phyloP scores from a whole-genome alignment of 2,888 invertebrate species.

The Pterostichus madidus region DNA sequence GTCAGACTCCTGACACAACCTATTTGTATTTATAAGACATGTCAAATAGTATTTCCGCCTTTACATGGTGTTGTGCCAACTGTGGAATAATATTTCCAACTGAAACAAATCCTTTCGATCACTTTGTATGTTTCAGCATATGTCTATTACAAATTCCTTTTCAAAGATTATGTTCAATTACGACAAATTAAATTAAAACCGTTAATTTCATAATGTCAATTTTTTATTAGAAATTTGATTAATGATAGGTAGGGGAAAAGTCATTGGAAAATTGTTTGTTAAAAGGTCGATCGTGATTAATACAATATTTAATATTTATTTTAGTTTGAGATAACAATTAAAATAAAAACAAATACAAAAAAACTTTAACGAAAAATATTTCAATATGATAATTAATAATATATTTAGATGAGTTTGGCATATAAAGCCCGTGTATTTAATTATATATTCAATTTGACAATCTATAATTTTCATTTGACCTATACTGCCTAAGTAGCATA shows the following conservation, averaged over 20 bases:
- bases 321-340: slow-evolving; percentile 19
- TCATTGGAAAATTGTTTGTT: slow-evolving; percentile 1
- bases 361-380: slow-evolving; percentile 19
- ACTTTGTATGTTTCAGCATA: too few species aligned
- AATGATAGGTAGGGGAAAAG: neutral
- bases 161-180: too few species aligned
- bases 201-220: slow-evolving; percentile 1
- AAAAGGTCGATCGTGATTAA: slow-evolving; percentile 30
- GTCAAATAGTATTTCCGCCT: too few species aligned
- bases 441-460: slow-evolving; percentile 19
- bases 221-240: slow-evolving; percentile 8
- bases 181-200: too few species aligned
- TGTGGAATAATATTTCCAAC: too few species aligned
- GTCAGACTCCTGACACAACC: too few species aligned
- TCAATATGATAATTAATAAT: slow-evolving; percentile 4
- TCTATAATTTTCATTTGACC: slow-evolving; percentile 2
- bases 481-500: neutral
- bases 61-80: too few species aligned
- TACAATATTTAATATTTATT: slow-evolving; percentile 6
- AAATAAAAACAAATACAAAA: slow-evolving; percentile 20
- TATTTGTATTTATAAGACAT: too few species aligned
- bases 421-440: slow-evolving; percentile 9
- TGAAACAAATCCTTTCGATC: too few species aligned
- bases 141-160: too few species aligned
- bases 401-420: neutral